Base-by-base conservation (phyloP, 2,888 invertebrate genomes). In the Caenorhabditis macrosperma region DNA sequence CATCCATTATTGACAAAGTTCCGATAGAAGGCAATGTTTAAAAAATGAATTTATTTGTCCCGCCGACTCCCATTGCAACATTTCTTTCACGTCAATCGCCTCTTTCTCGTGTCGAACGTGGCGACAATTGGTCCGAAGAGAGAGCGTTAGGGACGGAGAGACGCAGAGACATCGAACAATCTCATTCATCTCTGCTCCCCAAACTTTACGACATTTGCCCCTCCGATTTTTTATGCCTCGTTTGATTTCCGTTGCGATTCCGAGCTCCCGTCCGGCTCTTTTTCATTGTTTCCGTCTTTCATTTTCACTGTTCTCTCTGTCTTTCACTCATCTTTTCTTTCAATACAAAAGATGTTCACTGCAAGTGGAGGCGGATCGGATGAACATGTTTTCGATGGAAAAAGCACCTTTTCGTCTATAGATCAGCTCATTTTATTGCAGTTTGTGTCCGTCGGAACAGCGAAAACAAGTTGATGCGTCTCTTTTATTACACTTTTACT, bases 201-300 rank as follows among this genome's bases (percentile, higher is more conserved):
- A 74, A 74, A 74, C 74, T 57, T 74, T 74, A 74, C 74, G 74
- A 74, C 74, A 74, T 50, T 64, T 74, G 74, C 35, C 64, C 26
- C n/a, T n/a, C 63, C 30, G 61, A 48, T 48, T 63, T 69, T 72
- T 72, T 52, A 74, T 72, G 64, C 38, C 33, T 61, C 55, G 54
- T 72, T 72, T 72, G 57, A 72, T 72, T 61, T 57, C 54, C 26
- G 35, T n/a, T 28, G 33, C 48, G 46, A 59, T 26, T 33, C 15
- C 28, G 33, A 35, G 33, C n/a, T 17, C 33, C 17, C 48, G 20
- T 3, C 44, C 38, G 4, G 30, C n/a, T 44, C 38, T 55, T 57
- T 63, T 63, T 48, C 28, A 17, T 57, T 35, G 35, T 28, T 6
- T 38, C 35, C 38, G 46, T 44, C 15, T 20, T 35, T 17, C 24